Conservation (phyloP, 2,888 invertebrate genomes). For the Scaptomyza flava region DNA sequence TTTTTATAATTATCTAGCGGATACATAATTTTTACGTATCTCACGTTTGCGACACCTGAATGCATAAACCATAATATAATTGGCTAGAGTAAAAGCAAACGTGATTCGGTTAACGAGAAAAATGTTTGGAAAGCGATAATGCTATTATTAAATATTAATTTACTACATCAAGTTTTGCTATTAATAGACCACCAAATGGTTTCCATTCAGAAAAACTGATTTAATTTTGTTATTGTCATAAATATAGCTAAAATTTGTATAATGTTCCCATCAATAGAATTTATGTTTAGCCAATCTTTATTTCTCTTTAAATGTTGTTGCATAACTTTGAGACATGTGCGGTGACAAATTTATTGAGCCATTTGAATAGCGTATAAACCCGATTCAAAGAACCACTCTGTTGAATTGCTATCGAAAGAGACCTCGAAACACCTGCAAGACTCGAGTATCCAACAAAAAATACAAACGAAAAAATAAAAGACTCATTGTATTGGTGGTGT, state of each 20-base stretch:
- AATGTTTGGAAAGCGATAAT: not conserved
- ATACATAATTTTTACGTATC: conserved; percentile 28
- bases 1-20: conserved; percentile 23
- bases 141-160: not conserved
- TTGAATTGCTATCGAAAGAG: conserved; percentile 41
- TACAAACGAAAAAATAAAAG: conserved; percentile 1
- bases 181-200: no score
- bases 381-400: conserved; percentile 43
- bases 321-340: conserved; percentile 1
- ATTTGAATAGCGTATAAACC: conserved; percentile 19
- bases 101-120: conserved; percentile 5
- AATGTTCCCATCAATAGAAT: no score
- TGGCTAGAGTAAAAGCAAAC: conserved; percentile 8
- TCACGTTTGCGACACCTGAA: conserved; percentile 34
- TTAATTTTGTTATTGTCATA: no score
- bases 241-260: no score
- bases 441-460: conserved; percentile 11
- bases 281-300: not conserved
- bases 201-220: no score
- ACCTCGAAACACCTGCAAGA: conserved; percentile 60
- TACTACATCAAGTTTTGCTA: not conserved
- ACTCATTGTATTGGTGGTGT: conserved; percentile 35
- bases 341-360: conserved; percentile 4
- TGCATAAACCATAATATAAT: not conserved
- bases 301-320: not conserved